phyloP scores from a whole-genome alignment of 2,888 invertebrate genomes.

The Chrysolina americana region DNA sequence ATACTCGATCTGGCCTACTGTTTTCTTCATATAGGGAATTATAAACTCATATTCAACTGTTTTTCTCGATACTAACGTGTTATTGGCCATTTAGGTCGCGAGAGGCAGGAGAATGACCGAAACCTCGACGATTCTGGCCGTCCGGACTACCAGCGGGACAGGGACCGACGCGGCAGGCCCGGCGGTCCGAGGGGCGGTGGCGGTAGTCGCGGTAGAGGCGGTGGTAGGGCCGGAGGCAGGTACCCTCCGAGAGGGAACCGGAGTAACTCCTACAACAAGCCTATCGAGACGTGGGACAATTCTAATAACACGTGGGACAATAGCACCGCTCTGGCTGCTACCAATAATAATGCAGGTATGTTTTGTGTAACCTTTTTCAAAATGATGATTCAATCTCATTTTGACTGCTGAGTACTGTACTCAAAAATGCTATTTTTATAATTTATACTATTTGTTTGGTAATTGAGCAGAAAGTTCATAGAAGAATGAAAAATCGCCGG shows the following conservation, averaged over 20 bases:
- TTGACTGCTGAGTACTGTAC: too few relatives aligned
- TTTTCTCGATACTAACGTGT: not conserved
- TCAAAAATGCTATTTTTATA: too few relatives aligned
- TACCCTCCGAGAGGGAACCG: constrained; percentile 48
- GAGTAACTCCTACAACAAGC: constrained; percentile 59
- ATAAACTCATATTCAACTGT: too few relatives aligned
- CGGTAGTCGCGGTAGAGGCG: constrained; percentile 67
- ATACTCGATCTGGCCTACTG: too few relatives aligned
- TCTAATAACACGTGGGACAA: constrained; percentile 70
- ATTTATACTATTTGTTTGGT: too few relatives aligned
- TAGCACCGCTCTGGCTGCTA: constrained; percentile 55
- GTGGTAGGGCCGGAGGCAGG: constrained; percentile 66
- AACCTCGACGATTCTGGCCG: constrained; percentile 56
- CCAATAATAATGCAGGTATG: constrained; percentile 63
- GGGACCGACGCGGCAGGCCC: constrained; percentile 73
- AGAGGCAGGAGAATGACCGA: constrained; percentile 66
- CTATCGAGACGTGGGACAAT: constrained; percentile 76
- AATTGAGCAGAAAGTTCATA: too few relatives aligned
- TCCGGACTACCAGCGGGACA: constrained; percentile 65
- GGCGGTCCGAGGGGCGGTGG: constrained; percentile 62
- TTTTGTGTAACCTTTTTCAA: not conserved
- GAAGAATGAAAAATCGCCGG: too few relatives aligned
- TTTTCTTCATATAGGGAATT: too few relatives aligned
- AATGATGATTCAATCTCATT: too few relatives aligned
- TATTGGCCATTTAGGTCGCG: constrained; percentile 55